These are phyloP conservation scores for Callionymus lyra DNA, from an alignment of 2,113 vertebrate species.

Conservation along the genomic window DNA sequence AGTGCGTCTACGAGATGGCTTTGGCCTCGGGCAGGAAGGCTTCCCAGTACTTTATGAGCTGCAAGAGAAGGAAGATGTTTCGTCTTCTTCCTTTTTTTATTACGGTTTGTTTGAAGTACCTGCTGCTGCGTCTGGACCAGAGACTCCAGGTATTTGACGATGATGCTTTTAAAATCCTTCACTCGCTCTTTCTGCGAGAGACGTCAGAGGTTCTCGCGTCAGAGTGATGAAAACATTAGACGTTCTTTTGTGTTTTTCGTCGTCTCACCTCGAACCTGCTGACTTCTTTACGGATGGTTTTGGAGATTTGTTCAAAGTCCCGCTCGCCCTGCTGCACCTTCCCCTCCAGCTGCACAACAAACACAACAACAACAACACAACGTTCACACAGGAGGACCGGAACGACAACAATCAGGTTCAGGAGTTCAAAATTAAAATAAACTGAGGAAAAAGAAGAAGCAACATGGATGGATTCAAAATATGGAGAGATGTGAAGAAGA, in stretches of 20 bases:
- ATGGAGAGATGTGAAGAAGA: background rate
- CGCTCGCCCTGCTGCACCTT: conserved; percentile 95
- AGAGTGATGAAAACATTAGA: background rate
- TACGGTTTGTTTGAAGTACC: conserved; percentile 73
- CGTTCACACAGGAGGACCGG: background rate
- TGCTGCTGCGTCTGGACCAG: conserved; percentile 96
- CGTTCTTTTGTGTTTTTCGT: background rate
- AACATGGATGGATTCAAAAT: no score
- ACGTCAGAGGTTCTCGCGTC: background rate
- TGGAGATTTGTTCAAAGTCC: conserved; percentile 97
- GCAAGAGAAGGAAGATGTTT: conserved; percentile 5
- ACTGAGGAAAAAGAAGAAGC: background rate
- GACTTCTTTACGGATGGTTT: conserved; percentile 94
- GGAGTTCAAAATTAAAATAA: no score
- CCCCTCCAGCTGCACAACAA: conserved; percentile 81
- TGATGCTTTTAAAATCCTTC: conserved; percentile 93
- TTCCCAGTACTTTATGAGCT: conserved; percentile 99
- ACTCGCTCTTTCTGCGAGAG: conserved; percentile 84
- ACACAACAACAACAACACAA: background rate
- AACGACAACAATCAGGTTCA: no score
- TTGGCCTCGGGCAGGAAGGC: conserved; percentile 98
- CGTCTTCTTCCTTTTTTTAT: background rate
- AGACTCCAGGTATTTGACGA: conserved; percentile 93
- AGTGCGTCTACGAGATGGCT: conserved; percentile 81
- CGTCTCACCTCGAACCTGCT: conserved; percentile 86